phyloP scores from a whole-genome alignment of 1,140 invertebrate genomes.

The Manduca sexta region DNA sequence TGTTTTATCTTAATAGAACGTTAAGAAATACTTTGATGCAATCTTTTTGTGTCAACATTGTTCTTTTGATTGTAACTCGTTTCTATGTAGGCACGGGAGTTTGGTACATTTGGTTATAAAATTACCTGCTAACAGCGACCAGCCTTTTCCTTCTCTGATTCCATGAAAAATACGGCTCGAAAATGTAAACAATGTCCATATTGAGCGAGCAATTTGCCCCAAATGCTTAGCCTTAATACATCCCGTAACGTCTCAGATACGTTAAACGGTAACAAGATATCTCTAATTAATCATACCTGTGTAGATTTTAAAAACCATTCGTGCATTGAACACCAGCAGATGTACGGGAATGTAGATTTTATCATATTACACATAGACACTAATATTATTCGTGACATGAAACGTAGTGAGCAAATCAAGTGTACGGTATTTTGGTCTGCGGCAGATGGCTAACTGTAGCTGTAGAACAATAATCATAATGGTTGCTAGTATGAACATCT shows the following conservation, averaged over 20 bases:
- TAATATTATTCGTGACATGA: neutral
- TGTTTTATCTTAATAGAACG: too few relatives aligned
- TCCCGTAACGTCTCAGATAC: slow-evolving; percentile 1
- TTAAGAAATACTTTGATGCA: too few relatives aligned
- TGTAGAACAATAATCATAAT: slow-evolving; percentile 2
- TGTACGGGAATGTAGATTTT: neutral
- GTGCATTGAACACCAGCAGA: slow-evolving; percentile 1
- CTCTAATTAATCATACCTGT: slow-evolving; percentile 2
- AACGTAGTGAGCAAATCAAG: slow-evolving; percentile 31
- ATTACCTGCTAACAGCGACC: too few relatives aligned
- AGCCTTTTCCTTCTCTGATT: too few relatives aligned
- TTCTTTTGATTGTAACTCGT: too few relatives aligned
- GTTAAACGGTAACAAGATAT: neutral
- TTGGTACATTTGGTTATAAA: too few relatives aligned
- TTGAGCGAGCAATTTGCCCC: too few relatives aligned
- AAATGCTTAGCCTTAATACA: neutral
- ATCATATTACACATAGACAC: neutral
- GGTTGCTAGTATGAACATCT: neutral
- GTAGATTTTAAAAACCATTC: slow-evolving; percentile 1
- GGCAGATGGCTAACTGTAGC: slow-evolving; percentile 8
- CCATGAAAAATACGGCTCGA: too few relatives aligned
- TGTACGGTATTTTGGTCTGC: slow-evolving; percentile 32
- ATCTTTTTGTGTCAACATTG: too few relatives aligned
- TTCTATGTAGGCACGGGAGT: too few relatives aligned
- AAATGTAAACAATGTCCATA: too few relatives aligned